Percentiles rank a stretch among this genome's conserved stretches.
These are phyloP conservation scores for Amphipoea lucens DNA, from an alignment of 2,888 invertebrate genomes.

Conservation along the genomic window DNA sequence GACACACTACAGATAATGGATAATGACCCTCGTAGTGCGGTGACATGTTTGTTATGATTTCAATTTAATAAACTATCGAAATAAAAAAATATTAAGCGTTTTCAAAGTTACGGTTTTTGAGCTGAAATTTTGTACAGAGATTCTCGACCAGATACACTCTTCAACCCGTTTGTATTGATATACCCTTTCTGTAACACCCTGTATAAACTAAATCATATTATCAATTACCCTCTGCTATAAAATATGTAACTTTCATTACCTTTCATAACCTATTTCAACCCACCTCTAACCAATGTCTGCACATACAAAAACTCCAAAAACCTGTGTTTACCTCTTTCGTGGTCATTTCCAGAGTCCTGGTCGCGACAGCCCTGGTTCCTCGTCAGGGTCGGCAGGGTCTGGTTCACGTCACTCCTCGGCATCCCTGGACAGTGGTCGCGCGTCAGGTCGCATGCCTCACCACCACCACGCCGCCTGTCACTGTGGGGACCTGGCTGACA, in stretches of 20 bases:
- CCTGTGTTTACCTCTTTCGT: slow-evolving; percentile 18
- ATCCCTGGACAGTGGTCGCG: slow-evolving; percentile 97
- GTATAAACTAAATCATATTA: too few species aligned
- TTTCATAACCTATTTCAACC: not conserved
- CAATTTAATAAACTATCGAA: too few species aligned
- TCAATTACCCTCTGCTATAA: not conserved
- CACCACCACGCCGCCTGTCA: slow-evolving; percentile 94
- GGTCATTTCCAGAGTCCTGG: slow-evolving; percentile 93
- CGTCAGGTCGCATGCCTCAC: slow-evolving; percentile 94
- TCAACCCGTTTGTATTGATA: too few species aligned
- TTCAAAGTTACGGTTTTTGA: too few species aligned
- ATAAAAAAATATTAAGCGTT: too few species aligned
- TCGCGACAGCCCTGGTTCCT: slow-evolving; percentile 97
- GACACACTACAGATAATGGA: too few species aligned
- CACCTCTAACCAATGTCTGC: not conserved
- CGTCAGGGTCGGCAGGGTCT: slow-evolving; percentile 96
- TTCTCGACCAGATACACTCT: too few species aligned
- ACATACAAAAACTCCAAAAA: slow-evolving; percentile 1
- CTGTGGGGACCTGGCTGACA: slow-evolving; percentile 93
- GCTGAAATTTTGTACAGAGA: too few species aligned
- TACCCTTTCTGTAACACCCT: too few species aligned
- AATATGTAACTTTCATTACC: not conserved
- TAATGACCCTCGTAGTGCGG: too few species aligned
- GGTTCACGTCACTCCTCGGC: slow-evolving; percentile 97
- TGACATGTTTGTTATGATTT: too few species aligned